Evolutionary conservation across 2,888 invertebrate genomes (phyloP).

Genomic region (Bombylius major): DNA sequence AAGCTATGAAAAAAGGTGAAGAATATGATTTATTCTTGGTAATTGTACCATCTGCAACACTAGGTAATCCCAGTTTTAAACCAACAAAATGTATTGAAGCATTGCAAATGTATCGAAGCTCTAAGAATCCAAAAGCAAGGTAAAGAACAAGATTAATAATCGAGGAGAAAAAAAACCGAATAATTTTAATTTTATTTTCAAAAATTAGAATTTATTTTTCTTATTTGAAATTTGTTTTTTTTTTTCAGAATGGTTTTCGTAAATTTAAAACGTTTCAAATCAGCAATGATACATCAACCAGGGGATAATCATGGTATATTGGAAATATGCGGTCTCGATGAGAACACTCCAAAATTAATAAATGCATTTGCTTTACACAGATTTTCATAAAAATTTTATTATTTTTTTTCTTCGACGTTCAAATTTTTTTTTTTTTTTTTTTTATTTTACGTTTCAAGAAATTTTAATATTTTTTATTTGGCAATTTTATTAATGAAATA

Average conservation of each 20-base stretch:
- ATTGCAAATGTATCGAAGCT: conserved; percentile 25
- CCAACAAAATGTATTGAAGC: conserved; percentile 19
- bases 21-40: conserved; percentile 28
- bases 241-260: conserved; percentile 26
- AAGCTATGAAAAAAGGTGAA: conserved; percentile 17
- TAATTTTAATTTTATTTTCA: background rate
- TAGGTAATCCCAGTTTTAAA: conserved; percentile 24
- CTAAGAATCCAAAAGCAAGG: conserved; percentile 26
- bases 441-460: too few relatives aligned
- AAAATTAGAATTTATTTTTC: background rate
- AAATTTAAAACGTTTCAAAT: conserved; percentile 23
- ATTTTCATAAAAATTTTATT: conserved; percentile 12
- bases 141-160: conserved; percentile 15
- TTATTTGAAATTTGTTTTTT: background rate
- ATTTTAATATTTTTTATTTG: too few relatives aligned
- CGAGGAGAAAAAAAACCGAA: background rate
- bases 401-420: too few relatives aligned
- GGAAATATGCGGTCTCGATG: conserved; percentile 40
- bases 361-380: conserved; percentile 36
- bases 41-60: conserved; percentile 28
- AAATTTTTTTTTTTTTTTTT: too few relatives aligned
- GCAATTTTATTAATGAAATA: too few relatives aligned
- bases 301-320: conserved; percentile 30
- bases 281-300: conserved; percentile 10
- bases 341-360: conserved; percentile 38